Percentiles rank a stretch among this genome's conserved stretches.
Evolutionary conservation across 1,140 invertebrate species (phyloP).

Genomic region (Sinella curviseta): DNA sequence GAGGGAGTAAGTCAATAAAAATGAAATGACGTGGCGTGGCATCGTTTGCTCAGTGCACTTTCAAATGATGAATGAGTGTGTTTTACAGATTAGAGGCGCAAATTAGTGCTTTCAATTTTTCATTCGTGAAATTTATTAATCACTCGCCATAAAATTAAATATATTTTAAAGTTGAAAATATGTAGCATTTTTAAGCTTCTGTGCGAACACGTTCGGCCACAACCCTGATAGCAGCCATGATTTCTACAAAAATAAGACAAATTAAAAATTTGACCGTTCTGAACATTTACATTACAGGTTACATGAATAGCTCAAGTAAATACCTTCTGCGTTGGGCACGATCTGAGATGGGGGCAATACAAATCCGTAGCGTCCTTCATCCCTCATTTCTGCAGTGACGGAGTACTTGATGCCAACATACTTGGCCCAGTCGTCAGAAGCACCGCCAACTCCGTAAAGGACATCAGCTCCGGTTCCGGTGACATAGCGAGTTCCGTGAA

Average conservation of each 20-base stretch:
- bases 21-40: too few species aligned
- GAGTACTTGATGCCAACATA: slow-evolving; percentile 55
- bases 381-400: slow-evolving; percentile 59
- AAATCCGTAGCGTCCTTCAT: slow-evolving; percentile 60
- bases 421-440: slow-evolving; percentile 58
- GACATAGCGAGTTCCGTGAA: slow-evolving; percentile 49
- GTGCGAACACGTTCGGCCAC: not conserved
- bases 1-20: too few species aligned
- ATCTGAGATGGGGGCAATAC: slow-evolving; percentile 59
- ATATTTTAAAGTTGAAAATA: too few species aligned
- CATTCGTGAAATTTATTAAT: too few species aligned
- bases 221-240: not conserved
- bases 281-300: too few species aligned
- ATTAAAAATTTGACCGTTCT: too few species aligned
- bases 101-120: too few species aligned
- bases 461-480: slow-evolving; percentile 51
- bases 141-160: too few species aligned
- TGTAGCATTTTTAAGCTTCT: slow-evolving; percentile 12
- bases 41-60: too few species aligned
- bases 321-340: slow-evolving; percentile 52
- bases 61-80: too few species aligned
- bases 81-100: too few species aligned
- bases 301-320: not conserved
- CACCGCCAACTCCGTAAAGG: slow-evolving; percentile 55
- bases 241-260: not conserved